Evolutionary conservation across 2,113 vertebrate genomes (phyloP).

Genomic region (Hepsetus odoe): DNA sequence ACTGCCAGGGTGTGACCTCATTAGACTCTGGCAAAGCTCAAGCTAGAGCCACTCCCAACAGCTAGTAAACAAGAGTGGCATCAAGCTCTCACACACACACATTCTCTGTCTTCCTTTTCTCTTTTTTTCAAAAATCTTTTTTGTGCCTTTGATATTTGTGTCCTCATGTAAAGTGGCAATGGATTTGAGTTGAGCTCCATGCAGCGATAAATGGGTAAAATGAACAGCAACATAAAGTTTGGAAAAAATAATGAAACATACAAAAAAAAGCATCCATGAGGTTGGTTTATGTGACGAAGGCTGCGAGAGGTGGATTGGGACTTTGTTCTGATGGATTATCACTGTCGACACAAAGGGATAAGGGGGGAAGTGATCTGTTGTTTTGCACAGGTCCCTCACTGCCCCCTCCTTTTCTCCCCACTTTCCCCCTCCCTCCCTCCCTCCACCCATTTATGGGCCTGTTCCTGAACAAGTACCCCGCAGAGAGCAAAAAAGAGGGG

Average conservation of each 20-base stretch:
- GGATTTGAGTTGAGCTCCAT: no score
- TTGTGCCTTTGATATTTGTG: neutral
- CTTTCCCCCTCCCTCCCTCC: constrained; percentile 28
- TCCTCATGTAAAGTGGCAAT: neutral
- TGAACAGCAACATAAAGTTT: neutral
- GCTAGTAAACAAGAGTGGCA: constrained; percentile 70
- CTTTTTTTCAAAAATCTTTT: neutral
- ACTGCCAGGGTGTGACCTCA: constrained; percentile 77
- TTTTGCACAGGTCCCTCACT: constrained; percentile 65
- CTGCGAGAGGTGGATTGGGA: constrained; percentile 30
- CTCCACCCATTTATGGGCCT: constrained; percentile 36
- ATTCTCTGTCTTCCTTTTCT: neutral
- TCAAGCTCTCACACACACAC: constrained; percentile 29
- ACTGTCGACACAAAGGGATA: constrained; percentile 76
- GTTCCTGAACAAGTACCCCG: constrained; percentile 17
- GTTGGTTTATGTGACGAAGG: constrained; percentile 63
- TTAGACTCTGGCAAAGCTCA: constrained; percentile 70
- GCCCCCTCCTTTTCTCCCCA: neutral
- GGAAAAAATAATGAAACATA: neutral
- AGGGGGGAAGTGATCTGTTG: constrained; percentile 71
- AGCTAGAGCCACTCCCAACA: constrained; percentile 40
- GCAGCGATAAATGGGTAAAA: no score
- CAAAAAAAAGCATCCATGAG: neutral
- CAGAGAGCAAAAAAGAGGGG: neutral
- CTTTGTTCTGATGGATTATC: constrained; percentile 68